Conservation (phyloP, 2,797 vertebrate genomes). For the Enteromius radiatus region DNA sequence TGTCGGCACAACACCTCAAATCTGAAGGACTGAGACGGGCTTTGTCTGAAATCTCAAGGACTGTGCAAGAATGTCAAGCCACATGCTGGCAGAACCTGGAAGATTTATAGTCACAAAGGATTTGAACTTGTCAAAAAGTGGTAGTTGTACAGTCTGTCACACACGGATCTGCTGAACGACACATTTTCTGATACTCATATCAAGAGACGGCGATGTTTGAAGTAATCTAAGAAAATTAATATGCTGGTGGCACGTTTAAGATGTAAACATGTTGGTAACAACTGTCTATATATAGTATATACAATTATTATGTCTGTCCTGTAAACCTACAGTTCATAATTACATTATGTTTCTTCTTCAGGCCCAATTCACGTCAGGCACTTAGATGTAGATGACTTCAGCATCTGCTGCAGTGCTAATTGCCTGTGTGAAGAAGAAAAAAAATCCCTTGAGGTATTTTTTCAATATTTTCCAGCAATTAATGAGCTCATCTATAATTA, state of each 20-base stretch:
- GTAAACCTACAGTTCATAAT: slow-evolving; percentile 38
- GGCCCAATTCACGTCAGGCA: slow-evolving; percentile 15
- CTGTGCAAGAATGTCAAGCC: slow-evolving; percentile 10
- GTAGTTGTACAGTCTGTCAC: background rate
- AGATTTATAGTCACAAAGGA: background rate
- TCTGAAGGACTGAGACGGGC: background rate
- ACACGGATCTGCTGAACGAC: background rate
- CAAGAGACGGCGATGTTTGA: background rate
- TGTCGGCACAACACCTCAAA: slow-evolving; percentile 39
- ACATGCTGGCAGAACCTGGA: background rate
- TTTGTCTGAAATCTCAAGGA: slow-evolving; percentile 4
- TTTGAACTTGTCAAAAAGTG: background rate
- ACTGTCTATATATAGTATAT: background rate
- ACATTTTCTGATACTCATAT: background rate
- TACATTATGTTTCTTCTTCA: slow-evolving; percentile 26
- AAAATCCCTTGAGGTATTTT: slow-evolving; percentile 37
- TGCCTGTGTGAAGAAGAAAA: slow-evolving; percentile 7
- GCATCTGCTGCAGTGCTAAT: slow-evolving; percentile 46
- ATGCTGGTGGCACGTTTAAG: background rate
- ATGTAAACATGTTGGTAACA: background rate
- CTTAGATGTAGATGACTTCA: slow-evolving; percentile 22
- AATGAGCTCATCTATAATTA: slow-evolving; percentile 40
- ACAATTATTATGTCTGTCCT: slow-evolving; percentile 13
- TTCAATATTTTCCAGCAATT: slow-evolving; percentile 35
- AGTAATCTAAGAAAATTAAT: background rate